These are phyloP conservation scores for Eulithis prunata DNA, from an alignment of 2,888 invertebrate genomes.

Conservation along the genomic window DNA sequence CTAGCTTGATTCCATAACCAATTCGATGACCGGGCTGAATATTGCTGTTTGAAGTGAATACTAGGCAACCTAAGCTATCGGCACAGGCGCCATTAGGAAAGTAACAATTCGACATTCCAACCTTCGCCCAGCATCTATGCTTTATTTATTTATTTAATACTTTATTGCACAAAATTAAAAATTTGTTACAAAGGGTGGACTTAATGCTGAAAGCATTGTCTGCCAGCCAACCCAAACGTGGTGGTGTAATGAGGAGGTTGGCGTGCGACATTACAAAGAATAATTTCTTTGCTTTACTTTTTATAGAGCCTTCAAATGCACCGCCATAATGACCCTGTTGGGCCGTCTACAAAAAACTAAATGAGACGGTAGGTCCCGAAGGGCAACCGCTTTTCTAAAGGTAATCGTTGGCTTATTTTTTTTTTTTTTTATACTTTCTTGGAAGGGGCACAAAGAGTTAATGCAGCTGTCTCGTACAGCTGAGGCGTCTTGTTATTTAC, in stretches of 20 bases:
- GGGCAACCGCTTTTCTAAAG: conserved; percentile 68
- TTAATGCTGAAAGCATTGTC: too few relatives aligned
- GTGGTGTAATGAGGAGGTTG: too few relatives aligned
- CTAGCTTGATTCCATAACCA: too few relatives aligned
- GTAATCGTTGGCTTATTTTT: conserved; percentile 70
- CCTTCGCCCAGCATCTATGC: conserved; percentile 53
- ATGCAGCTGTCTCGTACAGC: conserved; percentile 75
- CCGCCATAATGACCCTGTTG: conserved; percentile 65
- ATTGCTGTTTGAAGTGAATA: neutral
- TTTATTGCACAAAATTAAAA: too few relatives aligned
- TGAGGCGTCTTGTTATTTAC: conserved; percentile 46
- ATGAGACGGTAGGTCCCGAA: conserved; percentile 54
- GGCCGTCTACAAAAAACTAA: conserved; percentile 64
- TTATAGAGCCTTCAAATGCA: conserved; percentile 64
- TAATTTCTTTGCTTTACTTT: conserved; percentile 59
- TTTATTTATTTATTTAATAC: too few relatives aligned
- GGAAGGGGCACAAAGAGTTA: conserved; percentile 72
- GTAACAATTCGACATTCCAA: conserved; percentile 51
- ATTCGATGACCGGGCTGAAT: too few relatives aligned
- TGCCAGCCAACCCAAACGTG: too few relatives aligned
- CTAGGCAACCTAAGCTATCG: neutral
- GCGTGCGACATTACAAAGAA: too few relatives aligned
- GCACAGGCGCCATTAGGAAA: conserved; percentile 5
- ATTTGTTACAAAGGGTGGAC: too few relatives aligned
- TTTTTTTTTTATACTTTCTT: conserved; percentile 53